These are phyloP conservation scores for Catocala nupta DNA, from an alignment of 2,888 invertebrate species.

Conservation along the genomic window DNA sequence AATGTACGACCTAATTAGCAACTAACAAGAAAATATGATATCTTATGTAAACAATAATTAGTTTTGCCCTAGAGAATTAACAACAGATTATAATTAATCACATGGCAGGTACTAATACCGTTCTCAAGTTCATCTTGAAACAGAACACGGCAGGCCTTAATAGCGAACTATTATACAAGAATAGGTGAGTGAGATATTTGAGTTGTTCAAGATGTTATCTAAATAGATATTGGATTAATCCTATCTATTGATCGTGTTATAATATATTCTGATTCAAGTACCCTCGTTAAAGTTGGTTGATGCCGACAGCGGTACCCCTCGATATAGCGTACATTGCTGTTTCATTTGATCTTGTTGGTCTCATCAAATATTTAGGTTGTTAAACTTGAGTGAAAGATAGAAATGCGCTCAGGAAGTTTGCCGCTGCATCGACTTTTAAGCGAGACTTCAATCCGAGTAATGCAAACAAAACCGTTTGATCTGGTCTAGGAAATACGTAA, in stretches of 20 bases:
- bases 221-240: conserved; percentile 57
- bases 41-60: no score
- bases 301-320: conserved; percentile 47
- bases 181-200: conserved; percentile 49
- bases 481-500: conserved; percentile 32
- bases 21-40: no score
- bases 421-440: conserved; percentile 64
- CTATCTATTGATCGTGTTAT: conserved; percentile 74
- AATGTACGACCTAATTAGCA: no score
- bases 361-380: conserved; percentile 84
- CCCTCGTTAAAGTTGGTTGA: conserved; percentile 78
- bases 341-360: conserved; percentile 82
- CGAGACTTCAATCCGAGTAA: conserved; percentile 35
- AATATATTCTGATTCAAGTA: conserved; percentile 80
- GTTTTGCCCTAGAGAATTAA: conserved; percentile 2
- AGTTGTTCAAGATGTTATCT: conserved; percentile 56
- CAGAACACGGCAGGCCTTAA: conserved; percentile 29
- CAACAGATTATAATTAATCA: conserved; percentile 28
- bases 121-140: conserved; percentile 36
- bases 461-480: conserved; percentile 46
- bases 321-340: conserved; percentile 68
- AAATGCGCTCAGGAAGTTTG: conserved; percentile 63
- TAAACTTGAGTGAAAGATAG: conserved; percentile 77
- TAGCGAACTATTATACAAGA: conserved; percentile 42
- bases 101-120: conserved; percentile 16